Evolutionary conservation across 2,113 vertebrate genomes (phyloP).

Genomic region (Eonycteris spelaea): DNA sequence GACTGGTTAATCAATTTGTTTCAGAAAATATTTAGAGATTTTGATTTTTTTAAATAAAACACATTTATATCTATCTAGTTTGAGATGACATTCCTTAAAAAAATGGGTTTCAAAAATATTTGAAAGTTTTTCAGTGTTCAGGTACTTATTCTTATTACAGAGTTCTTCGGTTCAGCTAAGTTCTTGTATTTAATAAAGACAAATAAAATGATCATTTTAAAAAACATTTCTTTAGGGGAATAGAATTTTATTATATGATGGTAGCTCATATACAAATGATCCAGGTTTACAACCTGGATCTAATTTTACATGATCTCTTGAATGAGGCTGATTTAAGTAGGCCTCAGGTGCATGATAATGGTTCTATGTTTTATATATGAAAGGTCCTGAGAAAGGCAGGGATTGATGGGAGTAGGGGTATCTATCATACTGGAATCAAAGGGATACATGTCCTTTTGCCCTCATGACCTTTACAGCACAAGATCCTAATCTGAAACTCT

Average conservation of each 20-base stretch:
- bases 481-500: background rate
- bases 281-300: background rate
- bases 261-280: background rate
- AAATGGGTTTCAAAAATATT: background rate
- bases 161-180: background rate
- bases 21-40: background rate
- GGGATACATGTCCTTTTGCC: background rate
- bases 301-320: background rate
- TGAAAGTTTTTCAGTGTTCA: background rate
- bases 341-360: too few species aligned
- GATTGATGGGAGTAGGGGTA: too few species aligned
- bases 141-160: background rate
- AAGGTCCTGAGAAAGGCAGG: background rate
- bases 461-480: background rate
- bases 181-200: background rate
- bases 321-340: background rate
- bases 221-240: background rate
- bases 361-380: background rate
- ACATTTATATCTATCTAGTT: background rate
- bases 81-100: background rate
- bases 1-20: background rate
- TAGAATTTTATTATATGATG: background rate
- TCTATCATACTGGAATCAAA: background rate
- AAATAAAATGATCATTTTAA: background rate
- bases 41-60: background rate